Evolutionary conservation across 2,797 vertebrate species (phyloP).

Genomic region (Acipenser transmontanus): DNA sequence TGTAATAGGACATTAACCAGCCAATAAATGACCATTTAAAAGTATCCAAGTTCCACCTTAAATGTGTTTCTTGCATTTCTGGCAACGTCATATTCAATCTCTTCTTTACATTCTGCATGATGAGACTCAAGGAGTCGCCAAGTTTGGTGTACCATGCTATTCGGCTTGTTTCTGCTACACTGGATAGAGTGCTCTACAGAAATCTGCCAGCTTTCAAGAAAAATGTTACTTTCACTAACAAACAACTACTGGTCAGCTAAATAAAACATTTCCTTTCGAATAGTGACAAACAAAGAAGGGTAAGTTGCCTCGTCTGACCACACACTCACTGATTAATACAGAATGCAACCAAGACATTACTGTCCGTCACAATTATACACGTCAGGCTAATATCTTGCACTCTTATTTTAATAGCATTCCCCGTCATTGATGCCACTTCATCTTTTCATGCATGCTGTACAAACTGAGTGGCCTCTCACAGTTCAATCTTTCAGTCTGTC

Average conservation of each 20-base stretch:
- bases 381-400: conserved; percentile 17
- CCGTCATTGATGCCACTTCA: background rate
- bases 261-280: conserved; percentile 12
- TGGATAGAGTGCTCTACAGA: conserved; percentile 37
- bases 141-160: conserved; percentile 1
- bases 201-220: conserved; percentile 51
- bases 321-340: background rate
- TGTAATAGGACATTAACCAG: background rate
- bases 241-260: too few species aligned
- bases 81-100: conserved; percentile 6
- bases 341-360: background rate
- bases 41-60: conserved; percentile 11
- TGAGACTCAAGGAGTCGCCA: conserved; percentile 5
- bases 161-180: conserved; percentile 3
- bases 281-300: conserved; percentile 10
- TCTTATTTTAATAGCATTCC: background rate
- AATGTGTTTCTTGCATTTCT: background rate
- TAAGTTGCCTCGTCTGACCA: background rate
- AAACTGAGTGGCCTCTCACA: background rate
- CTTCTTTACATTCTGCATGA: conserved; percentile 14
- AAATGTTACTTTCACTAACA: conserved; percentile 43
- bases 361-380: background rate
- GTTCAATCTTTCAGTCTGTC: background rate
- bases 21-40: background rate
- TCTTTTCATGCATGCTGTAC: background rate